Evolutionary conservation across 2,888 invertebrate genomes (phyloP).

Genomic region (Micropterix aruncella): DNA sequence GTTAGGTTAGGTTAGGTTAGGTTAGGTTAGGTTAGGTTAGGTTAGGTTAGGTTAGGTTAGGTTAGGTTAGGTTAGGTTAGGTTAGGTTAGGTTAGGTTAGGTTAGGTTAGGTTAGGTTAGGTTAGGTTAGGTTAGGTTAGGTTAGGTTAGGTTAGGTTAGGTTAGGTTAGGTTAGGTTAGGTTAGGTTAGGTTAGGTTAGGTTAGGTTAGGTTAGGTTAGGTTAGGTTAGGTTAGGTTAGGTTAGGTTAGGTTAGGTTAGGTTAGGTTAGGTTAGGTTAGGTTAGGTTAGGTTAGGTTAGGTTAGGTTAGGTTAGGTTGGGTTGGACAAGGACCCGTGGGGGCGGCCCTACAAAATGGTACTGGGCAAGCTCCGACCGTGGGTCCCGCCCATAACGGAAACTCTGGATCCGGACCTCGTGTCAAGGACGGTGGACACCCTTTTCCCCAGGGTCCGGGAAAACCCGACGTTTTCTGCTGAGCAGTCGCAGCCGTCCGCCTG

Average conservation of each 20-base stretch:
- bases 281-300: slow-evolving; percentile 9
- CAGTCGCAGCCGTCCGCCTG: too few relatives aligned
- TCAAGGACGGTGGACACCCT: too few relatives aligned
- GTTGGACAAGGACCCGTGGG: too few relatives aligned
- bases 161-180: slow-evolving; percentile 3
- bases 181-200: slow-evolving; percentile 3
- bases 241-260: slow-evolving; percentile 12
- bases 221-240: slow-evolving; percentile 13
- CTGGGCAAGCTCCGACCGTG: too few relatives aligned
- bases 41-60: slow-evolving; percentile 3
- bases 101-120: slow-evolving; percentile 3
- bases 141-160: slow-evolving; percentile 3
- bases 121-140: slow-evolving; percentile 3
- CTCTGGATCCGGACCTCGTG: too few relatives aligned
- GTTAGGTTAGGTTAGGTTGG: slow-evolving; percentile 8
- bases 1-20: slow-evolving; percentile 3
- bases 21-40: slow-evolving; percentile 3
- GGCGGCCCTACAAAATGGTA: too few relatives aligned
- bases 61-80: slow-evolving; percentile 3
- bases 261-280: slow-evolving; percentile 9
- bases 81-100: slow-evolving; percentile 3
- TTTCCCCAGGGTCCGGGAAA: too few relatives aligned
- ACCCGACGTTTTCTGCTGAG: too few relatives aligned
- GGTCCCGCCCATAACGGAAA: too few relatives aligned
- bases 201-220: slow-evolving; percentile 10